A percentile compares a stretch with the other conserved stretches of the same genome.
These are phyloP conservation scores for Nephila pilipes DNA, from an alignment of 1,140 invertebrate species.

Conservation along the genomic window DNA sequence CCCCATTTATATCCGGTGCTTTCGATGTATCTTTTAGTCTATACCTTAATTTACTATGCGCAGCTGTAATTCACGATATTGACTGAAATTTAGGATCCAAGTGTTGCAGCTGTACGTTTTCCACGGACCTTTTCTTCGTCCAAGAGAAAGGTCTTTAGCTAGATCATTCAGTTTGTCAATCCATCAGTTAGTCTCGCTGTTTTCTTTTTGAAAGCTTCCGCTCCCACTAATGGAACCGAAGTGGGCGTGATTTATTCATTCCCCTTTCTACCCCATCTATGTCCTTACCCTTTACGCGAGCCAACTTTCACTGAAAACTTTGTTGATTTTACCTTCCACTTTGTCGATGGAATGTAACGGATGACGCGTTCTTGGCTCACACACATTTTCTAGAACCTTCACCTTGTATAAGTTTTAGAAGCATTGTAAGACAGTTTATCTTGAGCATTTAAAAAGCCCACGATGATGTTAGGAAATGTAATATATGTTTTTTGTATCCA, in stretches of 20 bases:
- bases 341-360: background rate
- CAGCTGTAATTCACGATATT: background rate
- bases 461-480: too few relatives aligned
- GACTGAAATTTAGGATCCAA: background rate
- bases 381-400: background rate
- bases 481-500: too few relatives aligned
- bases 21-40: background rate
- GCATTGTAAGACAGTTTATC: too few relatives aligned
- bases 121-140: background rate
- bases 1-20: too few relatives aligned
- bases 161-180: background rate
- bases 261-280: background rate
- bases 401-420: background rate
- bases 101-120: background rate
- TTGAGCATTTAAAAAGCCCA: too few relatives aligned
- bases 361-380: background rate
- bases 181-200: background rate
- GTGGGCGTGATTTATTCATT: slow-evolving; percentile 4
- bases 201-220: slow-evolving; percentile 10
- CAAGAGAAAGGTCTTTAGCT: background rate
- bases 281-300: background rate
- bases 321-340: background rate
- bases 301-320: background rate
- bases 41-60: background rate
- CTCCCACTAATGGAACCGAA: background rate